Evolutionary conservation across 2,113 vertebrate genomes (phyloP).

Genomic region (Trogon melanurus): DNA sequence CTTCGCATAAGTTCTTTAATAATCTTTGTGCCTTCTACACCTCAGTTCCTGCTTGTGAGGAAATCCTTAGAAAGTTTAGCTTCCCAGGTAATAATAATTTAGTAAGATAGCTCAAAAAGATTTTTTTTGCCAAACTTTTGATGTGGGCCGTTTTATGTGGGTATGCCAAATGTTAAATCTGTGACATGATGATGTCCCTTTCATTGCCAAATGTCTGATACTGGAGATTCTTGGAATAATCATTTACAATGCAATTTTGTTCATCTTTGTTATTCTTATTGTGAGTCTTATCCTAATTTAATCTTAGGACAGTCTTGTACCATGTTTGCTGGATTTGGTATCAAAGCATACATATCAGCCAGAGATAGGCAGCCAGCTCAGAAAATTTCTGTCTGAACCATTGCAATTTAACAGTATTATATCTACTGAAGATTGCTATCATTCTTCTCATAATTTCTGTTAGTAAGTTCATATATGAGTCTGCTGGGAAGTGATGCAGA

Average conservation of each 20-base stretch:
- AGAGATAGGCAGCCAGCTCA: background rate
- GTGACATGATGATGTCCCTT: background rate
- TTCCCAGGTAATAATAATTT: background rate
- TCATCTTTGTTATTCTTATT: background rate
- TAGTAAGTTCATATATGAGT: background rate
- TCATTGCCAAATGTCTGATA: background rate
- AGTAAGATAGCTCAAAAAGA: background rate
- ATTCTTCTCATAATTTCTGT: background rate
- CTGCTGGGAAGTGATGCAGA: background rate
- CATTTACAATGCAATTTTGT: background rate
- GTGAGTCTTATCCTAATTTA: background rate
- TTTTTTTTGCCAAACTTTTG: background rate
- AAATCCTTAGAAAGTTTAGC: background rate
- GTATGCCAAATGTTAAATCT: background rate
- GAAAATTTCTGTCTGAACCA: background rate
- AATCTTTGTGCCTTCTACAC: background rate
- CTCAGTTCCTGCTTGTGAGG: background rate
- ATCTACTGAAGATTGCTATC: background rate
- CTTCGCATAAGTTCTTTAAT: background rate
- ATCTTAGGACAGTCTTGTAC: background rate
- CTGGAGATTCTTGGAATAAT: background rate
- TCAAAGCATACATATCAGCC: background rate
- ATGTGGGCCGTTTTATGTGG: background rate
- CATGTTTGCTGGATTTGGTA: background rate
- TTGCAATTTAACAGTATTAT: background rate